phyloP scores from a whole-genome alignment of 2,113 vertebrate species.

The Oreochromis aureus region DNA sequence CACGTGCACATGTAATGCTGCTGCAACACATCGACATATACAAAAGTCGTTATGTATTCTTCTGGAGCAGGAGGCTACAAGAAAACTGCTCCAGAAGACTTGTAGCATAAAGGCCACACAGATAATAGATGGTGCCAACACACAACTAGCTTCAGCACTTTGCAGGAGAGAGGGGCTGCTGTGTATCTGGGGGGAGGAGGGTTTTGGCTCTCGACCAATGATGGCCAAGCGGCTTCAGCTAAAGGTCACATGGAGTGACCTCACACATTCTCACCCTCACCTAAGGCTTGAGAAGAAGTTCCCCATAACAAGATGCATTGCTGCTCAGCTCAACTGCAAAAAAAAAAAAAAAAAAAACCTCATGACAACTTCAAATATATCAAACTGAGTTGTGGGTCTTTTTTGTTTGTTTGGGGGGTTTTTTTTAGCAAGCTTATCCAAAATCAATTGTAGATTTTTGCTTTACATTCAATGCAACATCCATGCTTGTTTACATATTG shows the following conservation, averaged over 20 bases:
- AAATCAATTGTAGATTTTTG: not conserved
- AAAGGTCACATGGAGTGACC: constrained; percentile 65
- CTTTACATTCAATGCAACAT: not conserved
- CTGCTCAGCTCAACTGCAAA: not conserved
- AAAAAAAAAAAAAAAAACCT: not conserved
- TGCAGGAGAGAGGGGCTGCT: constrained; percentile 5
- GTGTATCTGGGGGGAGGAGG: constrained; percentile 29
- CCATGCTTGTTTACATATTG: not conserved
- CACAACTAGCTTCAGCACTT: not conserved
- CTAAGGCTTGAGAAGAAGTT: constrained; percentile 35
- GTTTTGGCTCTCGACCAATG: constrained; percentile 59
- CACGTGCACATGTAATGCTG: not conserved
- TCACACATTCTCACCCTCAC: constrained; percentile 71
- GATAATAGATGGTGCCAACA: not conserved
- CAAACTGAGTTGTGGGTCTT: rapidly evolving
- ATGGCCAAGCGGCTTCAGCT: constrained; percentile 37
- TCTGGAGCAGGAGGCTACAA: not conserved
- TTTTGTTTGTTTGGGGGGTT: rapidly evolving
- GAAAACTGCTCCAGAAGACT: not conserved
- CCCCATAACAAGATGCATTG: constrained; percentile 18
- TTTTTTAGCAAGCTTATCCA: not conserved
- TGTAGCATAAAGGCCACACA: not conserved
- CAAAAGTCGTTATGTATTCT: not conserved
- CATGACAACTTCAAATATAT: not conserved
- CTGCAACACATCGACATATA: not conserved